These are phyloP conservation scores for Heteropelma amictum DNA, from an alignment of 2,888 invertebrate species.

Conservation along the genomic window DNA sequence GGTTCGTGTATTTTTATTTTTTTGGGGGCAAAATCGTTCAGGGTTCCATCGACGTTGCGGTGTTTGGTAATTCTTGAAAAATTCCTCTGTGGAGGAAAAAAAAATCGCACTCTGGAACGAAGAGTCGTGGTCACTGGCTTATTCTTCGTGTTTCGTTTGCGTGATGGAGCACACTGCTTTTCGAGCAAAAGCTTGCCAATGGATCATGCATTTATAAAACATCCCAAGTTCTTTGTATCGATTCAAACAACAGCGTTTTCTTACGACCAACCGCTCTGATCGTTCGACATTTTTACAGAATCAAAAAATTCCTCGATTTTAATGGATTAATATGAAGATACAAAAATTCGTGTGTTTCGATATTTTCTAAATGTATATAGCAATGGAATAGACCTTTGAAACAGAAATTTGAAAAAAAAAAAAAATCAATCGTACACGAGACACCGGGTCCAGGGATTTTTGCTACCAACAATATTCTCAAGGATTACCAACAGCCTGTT, in stretches of 20 bases:
- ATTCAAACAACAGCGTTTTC: neutral
- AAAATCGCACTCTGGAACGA: slow-evolving; percentile 1
- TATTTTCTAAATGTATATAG: too few relatives aligned
- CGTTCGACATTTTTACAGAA: too few relatives aligned
- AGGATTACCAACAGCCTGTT: too few relatives aligned
- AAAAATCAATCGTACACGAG: too few relatives aligned
- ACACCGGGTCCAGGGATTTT: too few relatives aligned
- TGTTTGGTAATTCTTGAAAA: slow-evolving; percentile 46
- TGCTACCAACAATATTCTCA: too few relatives aligned
- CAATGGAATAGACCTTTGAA: too few relatives aligned
- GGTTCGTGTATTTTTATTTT: slow-evolving; percentile 25
- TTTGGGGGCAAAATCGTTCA: slow-evolving; percentile 33
- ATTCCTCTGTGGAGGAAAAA: slow-evolving; percentile 34
- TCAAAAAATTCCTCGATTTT: too few relatives aligned
- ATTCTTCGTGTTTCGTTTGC: slow-evolving; percentile 53
- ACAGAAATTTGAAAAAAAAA: too few relatives aligned
- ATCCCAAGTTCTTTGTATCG: slow-evolving; percentile 19
- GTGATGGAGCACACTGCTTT: slow-evolving; percentile 58
- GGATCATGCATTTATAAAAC: slow-evolving; percentile 43
- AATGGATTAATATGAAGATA: too few relatives aligned
- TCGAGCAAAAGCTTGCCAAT: neutral
- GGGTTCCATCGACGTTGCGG: slow-evolving; percentile 10
- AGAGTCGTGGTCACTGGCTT: slow-evolving; percentile 50
- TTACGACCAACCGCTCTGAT: too few relatives aligned
- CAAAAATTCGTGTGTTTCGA: too few relatives aligned